Evolutionary conservation across 1,140 invertebrate species (phyloP).

Genomic region (Zaprionus lachaisei): DNA sequence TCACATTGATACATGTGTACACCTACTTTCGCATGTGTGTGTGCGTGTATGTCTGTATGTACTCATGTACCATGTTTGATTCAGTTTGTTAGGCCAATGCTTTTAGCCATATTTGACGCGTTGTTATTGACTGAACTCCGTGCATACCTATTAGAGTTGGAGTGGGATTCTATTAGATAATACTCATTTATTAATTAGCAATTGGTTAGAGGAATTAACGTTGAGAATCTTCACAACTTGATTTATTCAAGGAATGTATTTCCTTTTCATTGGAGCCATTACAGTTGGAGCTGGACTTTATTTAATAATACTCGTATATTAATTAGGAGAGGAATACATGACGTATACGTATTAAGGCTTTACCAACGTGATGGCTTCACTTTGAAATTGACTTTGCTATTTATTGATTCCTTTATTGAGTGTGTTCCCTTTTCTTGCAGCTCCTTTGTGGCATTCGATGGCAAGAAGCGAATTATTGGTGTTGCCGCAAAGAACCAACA

Average conservation of each 20-base stretch:
- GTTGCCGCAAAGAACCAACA: slow-evolving; percentile 98
- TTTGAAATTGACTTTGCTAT: no score
- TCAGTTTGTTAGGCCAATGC: slow-evolving; percentile 33
- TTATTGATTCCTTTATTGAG: slow-evolving; percentile 9
- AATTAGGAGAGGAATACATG: neutral
- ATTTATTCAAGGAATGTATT: neutral
- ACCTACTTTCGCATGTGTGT: neutral
- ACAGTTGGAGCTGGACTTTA: neutral
- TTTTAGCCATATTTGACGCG: slow-evolving; percentile 51
- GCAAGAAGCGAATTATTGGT: slow-evolving; percentile 96
- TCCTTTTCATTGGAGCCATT: no score
- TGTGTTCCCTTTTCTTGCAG: slow-evolving; percentile 86
- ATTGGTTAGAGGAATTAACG: no score
- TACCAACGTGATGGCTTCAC: no score
- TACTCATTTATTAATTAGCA: no score
- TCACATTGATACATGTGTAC: slow-evolving; percentile 6
- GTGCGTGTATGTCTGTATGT: neutral
- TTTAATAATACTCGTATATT: neutral
- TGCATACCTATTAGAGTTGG: neutral
- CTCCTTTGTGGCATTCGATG: slow-evolving; percentile 97
- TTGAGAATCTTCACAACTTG: no score
- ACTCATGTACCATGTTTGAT: slow-evolving; percentile 21
- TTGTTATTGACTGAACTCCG: slow-evolving; percentile 16
- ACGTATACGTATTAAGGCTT: no score
- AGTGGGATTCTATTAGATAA: neutral